Evolutionary conservation across 1,140 invertebrate genomes (phyloP), one percentile per base, ranked within the genome.

Genomic region (Conus ventricosus): DNA sequence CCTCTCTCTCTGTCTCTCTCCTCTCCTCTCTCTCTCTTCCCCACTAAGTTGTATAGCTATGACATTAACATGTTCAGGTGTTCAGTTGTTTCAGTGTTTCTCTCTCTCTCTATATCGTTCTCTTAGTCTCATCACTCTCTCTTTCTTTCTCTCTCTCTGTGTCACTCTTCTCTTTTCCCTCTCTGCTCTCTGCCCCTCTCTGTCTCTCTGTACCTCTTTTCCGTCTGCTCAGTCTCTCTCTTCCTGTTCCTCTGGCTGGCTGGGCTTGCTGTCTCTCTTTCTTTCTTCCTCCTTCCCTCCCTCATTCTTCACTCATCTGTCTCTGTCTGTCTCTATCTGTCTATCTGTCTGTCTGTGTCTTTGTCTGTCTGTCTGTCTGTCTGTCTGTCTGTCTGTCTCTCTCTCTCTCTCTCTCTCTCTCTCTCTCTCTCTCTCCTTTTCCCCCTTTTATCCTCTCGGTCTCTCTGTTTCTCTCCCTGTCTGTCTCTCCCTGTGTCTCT

Each of bases 251-350:
- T 39, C 39, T 39, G 39, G 39, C 39, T 39, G 39, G 39, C 39
- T 39, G 39, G 39, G 27, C 1, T 81, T 23, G 27, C 53, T 51
- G 25, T 81, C 78, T 81, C 78, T 81, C 11, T 81, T 27, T 81
- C 25, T 81, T 27, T 51, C 25, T 81, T 23, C 51, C 25, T 81
- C 78, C 51, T 8, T 81, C 78, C 51, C 25, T 81, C 53, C 11
- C 25, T 81, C 53, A 39, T 8, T 81, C 78, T 81, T 8, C 51
- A n/a, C 51, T 8, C 51, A 11, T 51, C 25, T 81, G 8, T 81
- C 25, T 81, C 78, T 81, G 27, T n/a, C n/a, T n/a, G n/a, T n/a
- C n/a, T n/a, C n/a, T n/a, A n/a, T 81, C 78, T 81, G 27, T 81
- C n/a, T n/a, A n/a, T n/a, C n/a, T n/a, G n/a, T n/a, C n/a, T n/a